phyloP scores from a whole-genome alignment of 2,888 invertebrate genomes.

The Apotomis betuletana region DNA sequence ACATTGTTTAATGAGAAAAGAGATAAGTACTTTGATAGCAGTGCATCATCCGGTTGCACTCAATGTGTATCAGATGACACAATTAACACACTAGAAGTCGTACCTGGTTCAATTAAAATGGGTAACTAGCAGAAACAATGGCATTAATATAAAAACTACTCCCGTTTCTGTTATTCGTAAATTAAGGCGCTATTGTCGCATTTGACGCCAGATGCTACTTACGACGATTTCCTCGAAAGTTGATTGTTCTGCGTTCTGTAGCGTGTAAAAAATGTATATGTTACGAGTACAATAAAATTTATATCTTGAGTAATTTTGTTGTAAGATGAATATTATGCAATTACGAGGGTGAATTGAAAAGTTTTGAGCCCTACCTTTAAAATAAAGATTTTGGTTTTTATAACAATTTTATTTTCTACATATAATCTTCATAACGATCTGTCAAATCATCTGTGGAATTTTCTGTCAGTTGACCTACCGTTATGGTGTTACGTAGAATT shows the following conservation, averaged over 20 bases:
- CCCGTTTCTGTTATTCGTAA: conserved; percentile 16
- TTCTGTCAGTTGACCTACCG: no score
- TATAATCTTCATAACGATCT: no score
- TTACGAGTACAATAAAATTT: not conserved
- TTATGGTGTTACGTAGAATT: no score
- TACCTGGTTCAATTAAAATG: conserved; percentile 24
- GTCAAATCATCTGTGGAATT: no score
- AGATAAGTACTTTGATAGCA: not conserved
- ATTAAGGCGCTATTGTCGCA: conserved; percentile 24
- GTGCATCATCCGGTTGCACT: not conserved
- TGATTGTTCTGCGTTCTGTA: conserved; percentile 6
- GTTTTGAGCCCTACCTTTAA: no score
- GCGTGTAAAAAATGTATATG: not conserved
- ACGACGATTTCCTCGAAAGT: conserved; percentile 10
- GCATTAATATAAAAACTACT: conserved; percentile 30
- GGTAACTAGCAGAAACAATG: conserved; percentile 25
- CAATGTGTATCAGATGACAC: conserved; percentile 23
- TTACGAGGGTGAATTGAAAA: no score
- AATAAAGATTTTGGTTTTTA: no score
- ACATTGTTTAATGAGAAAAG: not conserved
- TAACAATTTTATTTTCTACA: no score
- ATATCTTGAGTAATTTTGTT: no score
- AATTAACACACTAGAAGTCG: conserved; percentile 22
- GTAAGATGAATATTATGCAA: no score
- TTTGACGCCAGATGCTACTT: conserved; percentile 19